Conservation (phyloP, 2,888 invertebrate genomes). For the Punctoribates punctum region DNA sequence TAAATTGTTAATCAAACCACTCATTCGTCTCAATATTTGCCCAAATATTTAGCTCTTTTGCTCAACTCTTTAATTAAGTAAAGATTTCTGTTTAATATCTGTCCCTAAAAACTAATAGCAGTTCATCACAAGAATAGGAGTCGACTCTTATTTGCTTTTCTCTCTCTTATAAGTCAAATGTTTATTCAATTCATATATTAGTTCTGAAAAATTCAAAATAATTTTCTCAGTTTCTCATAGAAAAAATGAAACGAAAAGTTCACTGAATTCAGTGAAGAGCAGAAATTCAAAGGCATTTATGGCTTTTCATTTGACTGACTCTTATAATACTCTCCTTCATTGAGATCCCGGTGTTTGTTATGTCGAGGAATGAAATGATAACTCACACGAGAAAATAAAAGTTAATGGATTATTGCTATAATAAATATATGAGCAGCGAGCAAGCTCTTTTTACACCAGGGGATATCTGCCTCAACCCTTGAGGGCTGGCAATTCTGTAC, state of each 20-base stretch:
- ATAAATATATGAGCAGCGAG: slow-evolving; percentile 14
- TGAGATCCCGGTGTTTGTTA: neutral
- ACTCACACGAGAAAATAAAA: neutral
- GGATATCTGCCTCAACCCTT: too few species aligned
- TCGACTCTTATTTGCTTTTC: neutral
- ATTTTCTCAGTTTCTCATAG: too few species aligned
- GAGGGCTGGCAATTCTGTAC: too few species aligned
- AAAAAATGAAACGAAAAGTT: too few species aligned
- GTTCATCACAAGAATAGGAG: neutral
- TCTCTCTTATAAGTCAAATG: too few species aligned
- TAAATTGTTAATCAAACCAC: slow-evolving; percentile 26
- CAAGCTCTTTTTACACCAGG: too few species aligned
- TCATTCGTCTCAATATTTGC: slow-evolving; percentile 32
- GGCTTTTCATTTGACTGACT: neutral
- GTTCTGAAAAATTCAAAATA: too few species aligned
- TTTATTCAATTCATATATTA: too few species aligned
- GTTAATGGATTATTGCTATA: slow-evolving; percentile 32
- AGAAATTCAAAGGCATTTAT: neutral
- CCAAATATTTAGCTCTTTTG: slow-evolving; percentile 4
- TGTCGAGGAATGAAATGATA: slow-evolving; percentile 20
- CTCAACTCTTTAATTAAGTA: slow-evolving; percentile 22
- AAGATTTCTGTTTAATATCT: slow-evolving; percentile 14
- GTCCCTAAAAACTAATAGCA: neutral
- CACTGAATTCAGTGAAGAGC: too few species aligned
- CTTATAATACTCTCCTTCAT: neutral